phyloP scores from a whole-genome alignment of 1,140 invertebrate species.

The Phymastichus coffea region DNA sequence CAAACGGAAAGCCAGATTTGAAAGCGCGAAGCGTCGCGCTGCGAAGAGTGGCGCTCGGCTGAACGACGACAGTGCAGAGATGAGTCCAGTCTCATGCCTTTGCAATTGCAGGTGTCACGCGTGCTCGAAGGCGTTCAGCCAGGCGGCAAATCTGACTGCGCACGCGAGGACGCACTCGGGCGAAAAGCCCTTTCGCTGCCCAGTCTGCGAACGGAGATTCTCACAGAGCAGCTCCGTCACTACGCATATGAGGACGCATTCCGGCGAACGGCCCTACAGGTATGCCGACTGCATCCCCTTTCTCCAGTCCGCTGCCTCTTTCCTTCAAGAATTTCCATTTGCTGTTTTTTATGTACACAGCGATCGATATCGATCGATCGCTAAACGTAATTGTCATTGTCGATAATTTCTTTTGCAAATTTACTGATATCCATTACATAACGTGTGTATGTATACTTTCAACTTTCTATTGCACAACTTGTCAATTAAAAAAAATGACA shows the following conservation, averaged over 20 bases:
- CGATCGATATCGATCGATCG: too few relatives aligned
- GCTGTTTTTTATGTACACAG: background rate
- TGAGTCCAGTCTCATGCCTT: background rate
- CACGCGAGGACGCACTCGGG: conserved; percentile 69
- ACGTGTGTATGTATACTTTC: background rate
- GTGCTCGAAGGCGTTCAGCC: conserved; percentile 62
- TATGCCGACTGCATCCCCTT: too few relatives aligned
- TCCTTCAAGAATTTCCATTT: background rate
- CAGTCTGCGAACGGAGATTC: conserved; percentile 93
- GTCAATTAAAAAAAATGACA: too few relatives aligned
- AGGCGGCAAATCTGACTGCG: conserved; percentile 58
- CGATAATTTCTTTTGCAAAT: too few relatives aligned
- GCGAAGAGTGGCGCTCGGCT: too few relatives aligned
- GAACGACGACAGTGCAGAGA: background rate
- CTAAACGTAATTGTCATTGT: too few relatives aligned
- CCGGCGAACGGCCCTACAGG: conserved; percentile 93
- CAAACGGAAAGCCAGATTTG: too few relatives aligned
- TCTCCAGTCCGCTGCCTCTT: background rate
- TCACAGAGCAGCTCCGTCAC: conserved; percentile 95
- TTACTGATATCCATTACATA: too few relatives aligned
- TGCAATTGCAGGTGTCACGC: conserved; percentile 58
- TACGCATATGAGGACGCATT: conserved; percentile 94
- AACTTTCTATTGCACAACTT: too few relatives aligned
- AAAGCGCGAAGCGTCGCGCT: too few relatives aligned
- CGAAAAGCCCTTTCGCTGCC: conserved; percentile 86